Evolutionary conservation across 1,140 invertebrate species (phyloP).

Genomic region (Eciton burchellii): DNA sequence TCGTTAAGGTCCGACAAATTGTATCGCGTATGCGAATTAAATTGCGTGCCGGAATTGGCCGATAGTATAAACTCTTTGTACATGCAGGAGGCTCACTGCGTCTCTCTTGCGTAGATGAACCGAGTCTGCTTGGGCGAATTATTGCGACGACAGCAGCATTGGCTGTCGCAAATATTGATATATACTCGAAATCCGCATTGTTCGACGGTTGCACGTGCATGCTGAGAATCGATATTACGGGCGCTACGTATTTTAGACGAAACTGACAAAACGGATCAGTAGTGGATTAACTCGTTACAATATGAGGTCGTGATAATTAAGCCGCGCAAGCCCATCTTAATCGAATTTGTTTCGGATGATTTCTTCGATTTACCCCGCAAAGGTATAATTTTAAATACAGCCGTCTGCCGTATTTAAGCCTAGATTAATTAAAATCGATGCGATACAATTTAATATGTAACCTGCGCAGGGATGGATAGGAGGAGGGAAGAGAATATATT

Average conservation of each 20-base stretch:
- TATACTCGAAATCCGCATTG: neutral
- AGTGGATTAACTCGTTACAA: neutral
- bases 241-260: neutral
- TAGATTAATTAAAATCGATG: slow-evolving; percentile 12
- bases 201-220: neutral
- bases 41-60: slow-evolving; percentile 44
- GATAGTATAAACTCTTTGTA: slow-evolving; percentile 36
- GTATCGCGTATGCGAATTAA: slow-evolving; percentile 37
- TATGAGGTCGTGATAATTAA: neutral
- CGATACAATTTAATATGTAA: slow-evolving; percentile 35
- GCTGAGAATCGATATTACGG: neutral
- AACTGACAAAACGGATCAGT: neutral
- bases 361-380: neutral
- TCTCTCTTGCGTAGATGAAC: neutral
- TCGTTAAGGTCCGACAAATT: slow-evolving; percentile 53
- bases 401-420: neutral
- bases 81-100: neutral
- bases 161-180: slow-evolving; percentile 10
- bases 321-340: neutral
- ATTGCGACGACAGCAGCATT: neutral
- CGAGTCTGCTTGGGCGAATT: neutral
- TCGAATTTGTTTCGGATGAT: neutral
- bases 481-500: slow-evolving; percentile 10
- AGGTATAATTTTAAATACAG: neutral
- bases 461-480: too few relatives aligned